Percentiles rank a stretch among this genome's conserved stretches.
Conservation (phyloP, 2,888 invertebrate species). For the Cylloceria caligata region DNA sequence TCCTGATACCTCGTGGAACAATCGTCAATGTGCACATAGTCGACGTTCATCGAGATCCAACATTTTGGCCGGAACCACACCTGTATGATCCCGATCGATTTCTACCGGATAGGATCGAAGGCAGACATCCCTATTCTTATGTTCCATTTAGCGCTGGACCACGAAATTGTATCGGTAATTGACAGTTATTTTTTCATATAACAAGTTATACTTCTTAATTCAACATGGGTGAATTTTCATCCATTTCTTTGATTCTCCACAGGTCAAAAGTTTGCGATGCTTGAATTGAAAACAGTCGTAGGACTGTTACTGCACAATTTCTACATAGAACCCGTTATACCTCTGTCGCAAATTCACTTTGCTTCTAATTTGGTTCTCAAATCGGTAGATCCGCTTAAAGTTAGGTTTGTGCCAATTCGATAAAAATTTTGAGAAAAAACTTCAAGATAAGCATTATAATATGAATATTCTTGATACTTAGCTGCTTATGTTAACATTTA, state of each 20-base stretch:
- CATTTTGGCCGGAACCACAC: constrained; percentile 88
- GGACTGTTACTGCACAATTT: constrained; percentile 73
- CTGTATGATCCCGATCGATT: constrained; percentile 89
- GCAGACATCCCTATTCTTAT: constrained; percentile 88
- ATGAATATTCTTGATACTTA: neutral
- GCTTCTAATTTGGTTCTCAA: constrained; percentile 71
- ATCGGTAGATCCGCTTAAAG: constrained; percentile 66
- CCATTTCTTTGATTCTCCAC: neutral
- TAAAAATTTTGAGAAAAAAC: neutral
- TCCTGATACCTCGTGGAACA: constrained; percentile 85
- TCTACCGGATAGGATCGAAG: constrained; percentile 85
- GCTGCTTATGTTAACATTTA: neutral
- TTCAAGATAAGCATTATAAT: neutral
- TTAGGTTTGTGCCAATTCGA: constrained; percentile 69
- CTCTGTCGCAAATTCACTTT: constrained; percentile 69
- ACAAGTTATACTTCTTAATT: neutral
- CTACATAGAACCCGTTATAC: constrained; percentile 74
- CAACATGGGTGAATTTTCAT: neutral
- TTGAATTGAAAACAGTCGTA: constrained; percentile 76
- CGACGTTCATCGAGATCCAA: constrained; percentile 88
- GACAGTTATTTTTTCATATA: neutral
- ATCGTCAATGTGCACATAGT: constrained; percentile 86
- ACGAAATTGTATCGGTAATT: constrained; percentile 88
- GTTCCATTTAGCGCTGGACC: constrained; percentile 90
- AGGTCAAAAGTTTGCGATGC: constrained; percentile 75